phyloP scores from a whole-genome alignment of 2,113 vertebrate genomes.

The Dendropsophus ebraccatus region DNA sequence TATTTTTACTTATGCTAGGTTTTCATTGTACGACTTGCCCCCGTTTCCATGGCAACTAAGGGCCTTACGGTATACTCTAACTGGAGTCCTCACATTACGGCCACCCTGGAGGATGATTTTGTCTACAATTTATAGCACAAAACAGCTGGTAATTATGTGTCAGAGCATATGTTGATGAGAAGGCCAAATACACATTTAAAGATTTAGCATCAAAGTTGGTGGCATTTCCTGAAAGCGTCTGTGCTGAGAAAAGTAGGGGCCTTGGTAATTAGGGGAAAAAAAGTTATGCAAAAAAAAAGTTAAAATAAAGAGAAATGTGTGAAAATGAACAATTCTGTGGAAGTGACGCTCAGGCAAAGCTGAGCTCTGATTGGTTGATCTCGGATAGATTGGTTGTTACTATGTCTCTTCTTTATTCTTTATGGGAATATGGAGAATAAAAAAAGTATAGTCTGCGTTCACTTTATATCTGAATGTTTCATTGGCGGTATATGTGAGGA shows the following conservation, averaged over 20 bases:
- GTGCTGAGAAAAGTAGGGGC: conserved; percentile 7
- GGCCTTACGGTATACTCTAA: conserved; percentile 61
- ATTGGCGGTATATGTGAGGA: too few relatives aligned
- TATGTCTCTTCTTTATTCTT: neutral
- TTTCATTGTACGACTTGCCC: conserved; percentile 67
- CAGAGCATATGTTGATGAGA: conserved; percentile 63
- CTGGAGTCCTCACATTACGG: conserved; percentile 61
- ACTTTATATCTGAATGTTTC: too few relatives aligned
- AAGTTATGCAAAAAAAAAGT: conserved; percentile 8
- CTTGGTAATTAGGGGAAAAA: conserved; percentile 2
- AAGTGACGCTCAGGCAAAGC: too few relatives aligned
- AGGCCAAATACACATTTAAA: conserved; percentile 60
- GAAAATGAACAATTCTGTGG: neutral
- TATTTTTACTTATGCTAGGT: conserved; percentile 72
- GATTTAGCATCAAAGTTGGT: conserved; percentile 60
- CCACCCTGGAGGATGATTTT: conserved; percentile 67
- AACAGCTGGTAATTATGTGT: conserved; percentile 62
- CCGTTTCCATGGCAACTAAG: conserved; percentile 64
- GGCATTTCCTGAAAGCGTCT: conserved; percentile 50
- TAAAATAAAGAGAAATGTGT: neutral
- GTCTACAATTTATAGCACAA: conserved; percentile 62
- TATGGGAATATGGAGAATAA: too few relatives aligned
- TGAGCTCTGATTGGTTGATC: too few relatives aligned
- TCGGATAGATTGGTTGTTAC: too few relatives aligned
- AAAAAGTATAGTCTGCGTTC: too few relatives aligned